Evolutionary conservation across 2,888 invertebrate genomes (phyloP).

Genomic region (Drosophila siamana): DNA sequence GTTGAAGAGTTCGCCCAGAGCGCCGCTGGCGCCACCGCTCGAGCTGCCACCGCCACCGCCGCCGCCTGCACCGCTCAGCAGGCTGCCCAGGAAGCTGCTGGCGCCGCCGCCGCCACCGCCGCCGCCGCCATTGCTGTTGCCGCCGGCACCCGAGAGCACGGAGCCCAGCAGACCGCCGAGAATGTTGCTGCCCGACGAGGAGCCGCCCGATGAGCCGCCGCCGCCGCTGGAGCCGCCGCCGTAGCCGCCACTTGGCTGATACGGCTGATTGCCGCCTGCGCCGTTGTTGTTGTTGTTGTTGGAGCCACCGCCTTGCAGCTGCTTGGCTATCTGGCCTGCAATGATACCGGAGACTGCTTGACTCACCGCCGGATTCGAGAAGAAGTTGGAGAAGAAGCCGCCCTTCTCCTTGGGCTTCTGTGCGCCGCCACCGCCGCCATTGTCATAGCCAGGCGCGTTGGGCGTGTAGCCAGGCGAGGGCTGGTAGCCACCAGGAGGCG

Average conservation of each 20-base stretch:
- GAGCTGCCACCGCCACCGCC: conserved; percentile 51
- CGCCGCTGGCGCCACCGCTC: conserved; percentile 63
- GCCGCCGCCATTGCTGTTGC: conserved; percentile 31
- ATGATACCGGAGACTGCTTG: conserved; percentile 84
- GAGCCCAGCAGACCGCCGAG: conserved; percentile 78
- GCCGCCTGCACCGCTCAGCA: conserved; percentile 61
- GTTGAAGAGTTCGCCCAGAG: conserved; percentile 80
- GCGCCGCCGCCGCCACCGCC: conserved; percentile 64
- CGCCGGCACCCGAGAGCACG: conserved; percentile 75
- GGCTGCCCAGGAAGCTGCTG: conserved; percentile 68
- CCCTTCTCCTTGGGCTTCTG: conserved; percentile 82
- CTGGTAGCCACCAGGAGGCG: conserved; percentile 63
- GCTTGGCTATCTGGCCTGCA: conserved; percentile 84
- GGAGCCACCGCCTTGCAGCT: conserved; percentile 75
- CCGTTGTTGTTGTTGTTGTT: conserved; percentile 52
- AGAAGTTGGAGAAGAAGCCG: conserved; percentile 84
- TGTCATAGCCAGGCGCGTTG: conserved; percentile 80
- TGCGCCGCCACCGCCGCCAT: conserved; percentile 61
- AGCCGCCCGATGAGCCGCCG: conserved; percentile 48
- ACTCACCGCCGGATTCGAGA: conserved; percentile 84
- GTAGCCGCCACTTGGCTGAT: conserved; percentile 73
- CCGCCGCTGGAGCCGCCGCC: conserved; percentile 62
- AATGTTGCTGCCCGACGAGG: conserved; percentile 68
- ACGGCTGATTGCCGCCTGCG: conserved; percentile 63
- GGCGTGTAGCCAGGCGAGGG: conserved; percentile 77